phyloP scores from a whole-genome alignment of 2,113 vertebrate species.

The Orientallactaga bullata region DNA sequence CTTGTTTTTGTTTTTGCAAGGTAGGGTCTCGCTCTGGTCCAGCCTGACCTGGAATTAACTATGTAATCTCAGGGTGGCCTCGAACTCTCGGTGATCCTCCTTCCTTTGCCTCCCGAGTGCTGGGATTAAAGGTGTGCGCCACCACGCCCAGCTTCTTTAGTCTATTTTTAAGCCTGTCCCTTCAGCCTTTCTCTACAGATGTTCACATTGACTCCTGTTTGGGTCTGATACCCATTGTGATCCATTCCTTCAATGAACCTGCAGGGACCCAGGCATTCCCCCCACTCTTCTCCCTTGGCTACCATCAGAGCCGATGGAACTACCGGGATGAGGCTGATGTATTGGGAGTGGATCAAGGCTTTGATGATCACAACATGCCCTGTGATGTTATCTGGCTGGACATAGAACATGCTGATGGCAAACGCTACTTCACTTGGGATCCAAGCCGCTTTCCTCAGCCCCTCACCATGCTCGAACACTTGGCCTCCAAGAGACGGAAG shows the following conservation, averaged over 20 bases:
- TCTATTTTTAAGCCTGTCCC: not conserved
- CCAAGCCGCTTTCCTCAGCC: constrained; percentile 92
- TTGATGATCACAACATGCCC: constrained; percentile 93
- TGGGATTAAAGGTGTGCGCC: no score
- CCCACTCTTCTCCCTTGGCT: constrained; percentile 91
- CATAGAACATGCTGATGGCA: constrained; percentile 96
- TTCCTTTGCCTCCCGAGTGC: no score
- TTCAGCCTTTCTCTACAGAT: not conserved
- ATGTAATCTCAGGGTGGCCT: no score
- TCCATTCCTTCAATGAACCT: not conserved
- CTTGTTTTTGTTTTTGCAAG: no score
- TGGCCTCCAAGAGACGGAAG: constrained; percentile 92
- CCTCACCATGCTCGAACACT: constrained; percentile 89
- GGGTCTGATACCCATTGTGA: constrained; percentile 41
- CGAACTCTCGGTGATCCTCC: no score
- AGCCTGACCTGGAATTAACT: no score
- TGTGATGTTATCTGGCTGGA: constrained; percentile 97
- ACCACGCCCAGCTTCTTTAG: no score
- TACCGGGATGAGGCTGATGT: constrained; percentile 97
- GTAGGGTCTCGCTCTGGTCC: no score
- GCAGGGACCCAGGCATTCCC: constrained; percentile 96
- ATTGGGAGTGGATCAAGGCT: constrained; percentile 89
- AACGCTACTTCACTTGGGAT: constrained; percentile 98
- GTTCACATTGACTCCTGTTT: not conserved
- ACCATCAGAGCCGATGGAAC: constrained; percentile 99